A percentile compares a stretch with the other conserved stretches of the same genome.
Evolutionary conservation across 1,140 invertebrate genomes (phyloP).

Genomic region (Oryctes rhinoceros): DNA sequence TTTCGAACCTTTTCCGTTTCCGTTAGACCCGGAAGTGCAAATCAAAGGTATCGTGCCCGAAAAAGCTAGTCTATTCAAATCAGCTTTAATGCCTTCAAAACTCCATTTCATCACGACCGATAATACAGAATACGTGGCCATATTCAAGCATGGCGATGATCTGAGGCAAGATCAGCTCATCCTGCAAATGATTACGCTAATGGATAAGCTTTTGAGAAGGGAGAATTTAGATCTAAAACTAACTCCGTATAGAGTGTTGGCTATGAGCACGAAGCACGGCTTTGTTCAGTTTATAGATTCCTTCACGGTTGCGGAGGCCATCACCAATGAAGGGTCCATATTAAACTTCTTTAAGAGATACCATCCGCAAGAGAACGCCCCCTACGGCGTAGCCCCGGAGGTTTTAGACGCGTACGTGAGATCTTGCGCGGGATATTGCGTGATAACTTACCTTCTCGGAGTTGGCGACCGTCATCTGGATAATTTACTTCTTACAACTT

Average conservation of each 20-base stretch:
- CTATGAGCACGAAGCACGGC: slow-evolving; percentile 94
- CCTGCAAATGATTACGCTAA: slow-evolving; percentile 95
- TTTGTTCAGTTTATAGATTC: slow-evolving; percentile 99
- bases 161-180: slow-evolving; percentile 98
- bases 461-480: slow-evolving; percentile 98
- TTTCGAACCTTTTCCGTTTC: slow-evolving; percentile 93
- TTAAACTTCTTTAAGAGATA: slow-evolving; percentile 91
- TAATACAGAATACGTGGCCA: slow-evolving; percentile 91
- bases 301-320: slow-evolving; percentile 88
- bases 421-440: slow-evolving; percentile 98
- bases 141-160: slow-evolving; percentile 99
- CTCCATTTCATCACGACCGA: slow-evolving; percentile 88
- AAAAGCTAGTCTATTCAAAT: slow-evolving; percentile 94
- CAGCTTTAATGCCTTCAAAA: slow-evolving; percentile 96
- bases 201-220: slow-evolving; percentile 93
- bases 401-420: slow-evolving; percentile 98
- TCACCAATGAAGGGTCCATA: slow-evolving; percentile 83
- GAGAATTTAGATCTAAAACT: slow-evolving; percentile 96
- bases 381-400: slow-evolving; percentile 90
- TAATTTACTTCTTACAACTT: slow-evolving; percentile 90
- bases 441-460: slow-evolving; percentile 97
- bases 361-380: slow-evolving; percentile 85
- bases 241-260: slow-evolving; percentile 92
- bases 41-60: slow-evolving; percentile 91
- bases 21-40: slow-evolving; percentile 89